phyloP scores from a whole-genome alignment of 2,888 invertebrate genomes.

The Criorhina ranunculi region DNA sequence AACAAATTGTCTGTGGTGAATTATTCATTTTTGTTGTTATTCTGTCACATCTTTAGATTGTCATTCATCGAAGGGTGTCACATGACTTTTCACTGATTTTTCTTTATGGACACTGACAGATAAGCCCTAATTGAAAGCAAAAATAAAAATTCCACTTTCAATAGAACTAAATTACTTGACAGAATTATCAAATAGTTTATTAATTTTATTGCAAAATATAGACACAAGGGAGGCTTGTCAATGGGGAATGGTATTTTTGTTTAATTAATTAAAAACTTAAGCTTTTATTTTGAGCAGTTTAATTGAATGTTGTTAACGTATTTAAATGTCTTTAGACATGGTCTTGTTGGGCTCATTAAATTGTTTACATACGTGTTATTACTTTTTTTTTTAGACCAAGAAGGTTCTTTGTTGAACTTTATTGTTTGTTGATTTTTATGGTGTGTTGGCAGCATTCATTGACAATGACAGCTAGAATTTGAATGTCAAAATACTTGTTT shows the following conservation, averaged over 20 bases:
- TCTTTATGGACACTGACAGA: slow-evolving; percentile 12
- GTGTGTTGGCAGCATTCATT: background rate
- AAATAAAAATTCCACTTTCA: slow-evolving; percentile 39
- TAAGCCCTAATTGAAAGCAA: slow-evolving; percentile 23
- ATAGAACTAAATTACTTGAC: slow-evolving; percentile 29
- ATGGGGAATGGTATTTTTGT: slow-evolving; percentile 11
- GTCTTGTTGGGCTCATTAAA: background rate
- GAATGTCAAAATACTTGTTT: slow-evolving; percentile 9
- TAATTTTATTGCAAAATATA: slow-evolving; percentile 8
- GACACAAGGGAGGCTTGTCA: too few relatives aligned
- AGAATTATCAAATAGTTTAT: slow-evolving; percentile 27
- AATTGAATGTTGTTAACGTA: slow-evolving; percentile 21
- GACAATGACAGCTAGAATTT: background rate
- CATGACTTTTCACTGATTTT: slow-evolving; percentile 10
- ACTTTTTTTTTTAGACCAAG: slow-evolving; percentile 6
- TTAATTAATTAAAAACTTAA: slow-evolving; percentile 24
- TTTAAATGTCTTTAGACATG: background rate
- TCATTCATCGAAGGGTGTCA: slow-evolving; percentile 9
- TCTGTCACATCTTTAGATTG: too few relatives aligned
- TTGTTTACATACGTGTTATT: slow-evolving; percentile 14
- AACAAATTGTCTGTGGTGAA: slow-evolving; percentile 18
- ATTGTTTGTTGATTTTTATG: background rate
- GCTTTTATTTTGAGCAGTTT: slow-evolving; percentile 3
- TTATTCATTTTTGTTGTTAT: slow-evolving; percentile 12
- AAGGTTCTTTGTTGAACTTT: background rate